Conservation (phyloP, 2,113 vertebrate genomes). For the Ictalurus furcatus region DNA sequence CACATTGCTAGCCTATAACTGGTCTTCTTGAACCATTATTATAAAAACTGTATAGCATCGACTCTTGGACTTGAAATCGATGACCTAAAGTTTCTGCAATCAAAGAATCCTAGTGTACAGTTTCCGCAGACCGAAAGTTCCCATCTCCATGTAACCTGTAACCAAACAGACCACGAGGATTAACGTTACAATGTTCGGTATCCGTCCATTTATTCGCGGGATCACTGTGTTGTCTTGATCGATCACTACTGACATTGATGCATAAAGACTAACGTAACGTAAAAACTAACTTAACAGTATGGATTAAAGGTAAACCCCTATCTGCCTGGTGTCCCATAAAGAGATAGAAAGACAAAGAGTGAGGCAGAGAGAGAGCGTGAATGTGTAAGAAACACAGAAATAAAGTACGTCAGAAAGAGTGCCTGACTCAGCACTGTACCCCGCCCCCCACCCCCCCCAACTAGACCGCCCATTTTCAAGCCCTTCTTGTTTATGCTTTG, state of each 20-base stretch:
- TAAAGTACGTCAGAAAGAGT: constrained; percentile 43
- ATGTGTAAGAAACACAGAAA: constrained; percentile 24
- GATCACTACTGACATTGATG: not conserved
- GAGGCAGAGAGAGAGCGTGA: not conserved
- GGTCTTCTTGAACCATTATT: not conserved
- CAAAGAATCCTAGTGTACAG: not conserved
- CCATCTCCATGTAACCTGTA: not conserved
- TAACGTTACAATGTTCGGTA: not conserved
- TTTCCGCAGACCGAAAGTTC: not conserved
- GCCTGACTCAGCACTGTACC: constrained; percentile 80
- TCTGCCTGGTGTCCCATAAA: constrained; percentile 61
- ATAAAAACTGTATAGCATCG: not conserved
- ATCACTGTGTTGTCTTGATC: not conserved
- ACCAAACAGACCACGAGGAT: not conserved
- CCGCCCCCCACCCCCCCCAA: constrained; percentile 61
- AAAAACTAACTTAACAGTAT: constrained; percentile 33
- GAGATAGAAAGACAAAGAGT: not conserved
- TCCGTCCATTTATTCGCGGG: not conserved
- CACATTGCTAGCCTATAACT: not conserved
- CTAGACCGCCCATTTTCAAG: constrained; percentile 83
- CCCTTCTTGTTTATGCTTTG: constrained; percentile 88
- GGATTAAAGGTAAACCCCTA: constrained; percentile 62
- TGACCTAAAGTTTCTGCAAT: not conserved
- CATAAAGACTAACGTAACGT: constrained; percentile 45
- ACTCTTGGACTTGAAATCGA: not conserved